Conservation (phyloP, 1,140 invertebrate species). For the Rhyzopertha dominica region DNA sequence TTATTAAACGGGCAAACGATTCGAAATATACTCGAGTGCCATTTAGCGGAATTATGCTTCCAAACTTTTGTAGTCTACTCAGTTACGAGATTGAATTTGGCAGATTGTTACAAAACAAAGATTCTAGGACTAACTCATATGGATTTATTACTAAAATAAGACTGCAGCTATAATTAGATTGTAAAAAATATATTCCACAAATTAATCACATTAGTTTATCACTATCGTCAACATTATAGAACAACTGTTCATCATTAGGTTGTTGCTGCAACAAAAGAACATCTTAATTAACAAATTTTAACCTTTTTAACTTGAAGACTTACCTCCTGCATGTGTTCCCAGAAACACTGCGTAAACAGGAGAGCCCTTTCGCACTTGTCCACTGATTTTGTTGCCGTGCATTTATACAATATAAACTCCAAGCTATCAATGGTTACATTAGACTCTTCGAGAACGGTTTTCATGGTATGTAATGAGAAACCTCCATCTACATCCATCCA, state of each 20-base stretch:
- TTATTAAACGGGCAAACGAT: too few relatives aligned
- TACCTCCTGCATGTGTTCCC: constrained; percentile 33
- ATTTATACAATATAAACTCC: constrained; percentile 33
- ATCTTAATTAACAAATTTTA: background rate
- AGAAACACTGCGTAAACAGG: constrained; percentile 33
- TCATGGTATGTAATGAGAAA: constrained; percentile 31
- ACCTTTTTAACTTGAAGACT: constrained; percentile 3
- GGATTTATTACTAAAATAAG: too few relatives aligned
- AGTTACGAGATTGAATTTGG: too few relatives aligned
- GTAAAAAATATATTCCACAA: too few relatives aligned
- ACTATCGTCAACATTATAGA: constrained; percentile 22
- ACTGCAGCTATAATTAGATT: too few relatives aligned
- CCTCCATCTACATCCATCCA: constrained; percentile 38
- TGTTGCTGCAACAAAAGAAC: constrained; percentile 19
- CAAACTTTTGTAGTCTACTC: too few relatives aligned
- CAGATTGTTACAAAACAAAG: too few relatives aligned
- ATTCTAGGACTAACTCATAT: too few relatives aligned
- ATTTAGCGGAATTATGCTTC: too few relatives aligned
- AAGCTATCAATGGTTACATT: constrained; percentile 26
- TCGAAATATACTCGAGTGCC: too few relatives aligned
- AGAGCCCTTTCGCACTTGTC: constrained; percentile 31
- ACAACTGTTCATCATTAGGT: constrained; percentile 24
- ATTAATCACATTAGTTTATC: too few relatives aligned
- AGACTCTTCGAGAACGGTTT: constrained; percentile 26
- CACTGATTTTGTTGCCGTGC: constrained; percentile 29